Conservation (phyloP, 2,797 vertebrate species). For the Menidia menidia region DNA sequence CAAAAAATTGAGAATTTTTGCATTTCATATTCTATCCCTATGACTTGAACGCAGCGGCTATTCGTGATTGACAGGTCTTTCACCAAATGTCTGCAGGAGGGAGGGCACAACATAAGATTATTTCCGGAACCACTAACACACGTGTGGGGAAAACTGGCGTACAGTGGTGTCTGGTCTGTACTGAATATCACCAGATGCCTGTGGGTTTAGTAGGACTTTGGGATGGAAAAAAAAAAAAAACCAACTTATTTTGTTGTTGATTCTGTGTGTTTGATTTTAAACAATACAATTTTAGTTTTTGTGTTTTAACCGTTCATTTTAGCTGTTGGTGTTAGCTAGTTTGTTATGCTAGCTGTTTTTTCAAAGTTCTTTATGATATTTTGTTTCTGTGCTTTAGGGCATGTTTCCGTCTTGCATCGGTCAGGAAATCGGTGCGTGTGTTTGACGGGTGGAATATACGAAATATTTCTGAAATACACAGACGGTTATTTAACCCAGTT, state of each 20-base stretch:
- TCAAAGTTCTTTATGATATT: constrained; percentile 33
- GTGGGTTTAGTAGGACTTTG: constrained; percentile 22
- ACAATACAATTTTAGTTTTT: no score
- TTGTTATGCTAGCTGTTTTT: constrained; percentile 30
- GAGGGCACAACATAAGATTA: constrained; percentile 24
- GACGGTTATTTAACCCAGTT: neutral
- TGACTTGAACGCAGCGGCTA: neutral
- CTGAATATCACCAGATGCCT: constrained; percentile 20
- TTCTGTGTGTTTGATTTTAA: neutral
- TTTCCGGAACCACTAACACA: constrained; percentile 66
- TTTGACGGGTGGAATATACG: constrained; percentile 4
- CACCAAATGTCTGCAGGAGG: constrained; percentile 45
- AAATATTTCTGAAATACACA: neutral
- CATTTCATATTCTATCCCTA: neutral
- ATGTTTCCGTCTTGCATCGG: neutral
- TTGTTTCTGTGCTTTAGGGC: constrained; percentile 18
- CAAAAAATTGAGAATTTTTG: neutral
- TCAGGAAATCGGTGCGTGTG: constrained; percentile 7
- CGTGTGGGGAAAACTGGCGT: constrained; percentile 40
- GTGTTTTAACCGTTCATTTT: neutral
- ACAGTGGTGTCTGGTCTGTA: neutral
- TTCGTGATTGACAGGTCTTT: constrained; percentile 23
- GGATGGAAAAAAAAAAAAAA: rapidly evolving
- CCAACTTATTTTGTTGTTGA: no score
- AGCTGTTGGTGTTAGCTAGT: constrained; percentile 12